Evolutionary conservation across 2,888 invertebrate genomes (phyloP).

Genomic region (Eupeodes latifasciatus): DNA sequence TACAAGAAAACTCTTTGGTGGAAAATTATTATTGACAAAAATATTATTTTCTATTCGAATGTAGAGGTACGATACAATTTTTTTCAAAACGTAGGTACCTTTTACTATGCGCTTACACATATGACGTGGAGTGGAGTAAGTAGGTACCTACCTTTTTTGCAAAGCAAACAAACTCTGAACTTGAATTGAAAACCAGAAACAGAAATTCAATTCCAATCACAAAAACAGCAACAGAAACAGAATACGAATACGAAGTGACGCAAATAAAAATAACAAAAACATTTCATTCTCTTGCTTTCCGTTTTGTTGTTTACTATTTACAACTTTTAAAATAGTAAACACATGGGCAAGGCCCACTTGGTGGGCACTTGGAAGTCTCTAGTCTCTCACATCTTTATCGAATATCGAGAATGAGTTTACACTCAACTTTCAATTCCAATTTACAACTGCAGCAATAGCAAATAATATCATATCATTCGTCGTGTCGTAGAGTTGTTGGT

Average conservation of each 20-base stretch:
- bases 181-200: conserved; percentile 16
- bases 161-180: conserved; percentile 28
- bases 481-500: background rate
- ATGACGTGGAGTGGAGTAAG: background rate
- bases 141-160: background rate
- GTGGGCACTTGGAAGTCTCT: conserved; percentile 23
- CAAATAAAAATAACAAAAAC: background rate
- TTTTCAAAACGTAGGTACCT: background rate
- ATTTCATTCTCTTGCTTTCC: conserved; percentile 11
- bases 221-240: background rate
- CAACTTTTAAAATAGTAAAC: conserved; percentile 58
- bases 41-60: background rate
- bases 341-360: conserved; percentile 50
- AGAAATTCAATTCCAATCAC: conserved; percentile 29
- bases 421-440: conserved; percentile 15
- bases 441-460: conserved; percentile 4
- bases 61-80: background rate
- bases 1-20: no score
- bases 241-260: conserved; percentile 10
- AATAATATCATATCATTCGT: no score
- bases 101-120: background rate
- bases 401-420: conserved; percentile 36
- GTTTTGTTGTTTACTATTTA: conserved; percentile 47
- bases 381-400: conserved; percentile 31
- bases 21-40: background rate